Conservation (phyloP, 1,140 invertebrate genomes). For the Glomeris maerens region DNA sequence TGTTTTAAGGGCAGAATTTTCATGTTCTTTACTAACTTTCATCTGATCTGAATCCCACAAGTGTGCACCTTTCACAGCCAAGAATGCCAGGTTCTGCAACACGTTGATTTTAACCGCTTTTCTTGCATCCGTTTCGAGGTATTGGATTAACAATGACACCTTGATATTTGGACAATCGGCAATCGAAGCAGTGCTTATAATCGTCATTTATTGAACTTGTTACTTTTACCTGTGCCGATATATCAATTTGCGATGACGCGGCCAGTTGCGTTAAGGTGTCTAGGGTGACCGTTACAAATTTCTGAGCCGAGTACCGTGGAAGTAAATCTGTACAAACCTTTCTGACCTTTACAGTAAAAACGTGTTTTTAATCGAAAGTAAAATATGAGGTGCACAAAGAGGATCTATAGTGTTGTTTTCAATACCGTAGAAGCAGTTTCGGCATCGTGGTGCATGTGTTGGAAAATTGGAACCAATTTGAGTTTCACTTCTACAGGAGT, state of each 20-base stretch:
- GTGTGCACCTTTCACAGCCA: constrained; percentile 48
- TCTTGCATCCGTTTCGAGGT: constrained; percentile 32
- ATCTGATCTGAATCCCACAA: constrained; percentile 61
- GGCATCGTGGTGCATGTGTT: constrained; percentile 88
- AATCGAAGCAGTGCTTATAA: too few relatives aligned
- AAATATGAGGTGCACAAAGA: background rate
- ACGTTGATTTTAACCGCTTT: constrained; percentile 29
- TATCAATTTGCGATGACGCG: constrained; percentile 71
- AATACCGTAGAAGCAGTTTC: constrained; percentile 63
- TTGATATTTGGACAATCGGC: too few relatives aligned
- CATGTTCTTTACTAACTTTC: constrained; percentile 22
- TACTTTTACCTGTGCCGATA: constrained; percentile 79
- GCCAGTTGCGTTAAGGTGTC: constrained; percentile 77
- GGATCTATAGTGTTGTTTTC: background rate
- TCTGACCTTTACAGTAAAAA: constrained; percentile 31
- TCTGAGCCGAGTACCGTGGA: constrained; percentile 64
- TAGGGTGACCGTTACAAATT: constrained; percentile 72
- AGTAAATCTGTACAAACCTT: constrained; percentile 65
- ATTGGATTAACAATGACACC: constrained; percentile 31
- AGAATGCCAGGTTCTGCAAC: constrained; percentile 31
- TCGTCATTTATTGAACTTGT: too few relatives aligned
- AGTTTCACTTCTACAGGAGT: constrained; percentile 84
- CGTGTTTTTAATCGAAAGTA: constrained; percentile 2
- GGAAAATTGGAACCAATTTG: constrained; percentile 73
- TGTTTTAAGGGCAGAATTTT: background rate